Percentiles rank a stretch among this genome's conserved stretches.
These are phyloP conservation scores for Tonatia bakeri DNA, from an alignment of 2,113 vertebrate species.

Conservation along the genomic window DNA sequence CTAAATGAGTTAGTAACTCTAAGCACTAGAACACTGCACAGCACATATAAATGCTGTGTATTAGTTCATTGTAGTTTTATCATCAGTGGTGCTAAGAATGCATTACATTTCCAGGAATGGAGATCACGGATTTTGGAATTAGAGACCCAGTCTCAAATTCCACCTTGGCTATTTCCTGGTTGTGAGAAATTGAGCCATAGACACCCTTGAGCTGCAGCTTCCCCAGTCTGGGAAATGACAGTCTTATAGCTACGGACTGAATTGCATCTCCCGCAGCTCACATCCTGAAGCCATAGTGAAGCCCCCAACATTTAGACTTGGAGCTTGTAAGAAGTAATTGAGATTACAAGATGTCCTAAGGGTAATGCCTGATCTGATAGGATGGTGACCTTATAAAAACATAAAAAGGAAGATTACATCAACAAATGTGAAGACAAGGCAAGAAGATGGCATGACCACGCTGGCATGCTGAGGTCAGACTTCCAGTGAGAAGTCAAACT, in stretches of 20 bases:
- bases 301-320: not conserved
- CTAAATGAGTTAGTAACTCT: not conserved
- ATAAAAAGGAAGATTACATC: not conserved
- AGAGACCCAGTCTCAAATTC: not conserved
- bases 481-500: not conserved
- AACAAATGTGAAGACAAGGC: not conserved
- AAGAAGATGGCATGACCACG: not conserved
- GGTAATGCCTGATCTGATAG: not conserved
- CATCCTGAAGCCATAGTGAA: not conserved
- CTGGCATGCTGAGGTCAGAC: not conserved
- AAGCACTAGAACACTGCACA: not conserved
- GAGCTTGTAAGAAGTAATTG: not conserved
- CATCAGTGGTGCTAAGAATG: not conserved
- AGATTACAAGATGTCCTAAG: not conserved
- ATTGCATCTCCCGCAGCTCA: not conserved
- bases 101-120: not conserved
- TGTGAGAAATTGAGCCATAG: not conserved
- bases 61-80: not conserved
- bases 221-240: not conserved
- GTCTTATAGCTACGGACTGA: not conserved
- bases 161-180: not conserved
- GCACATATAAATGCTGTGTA: not conserved
- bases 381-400: not conserved
- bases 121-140: not conserved
- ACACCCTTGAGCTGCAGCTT: not conserved